A percentile compares a stretch with the other conserved stretches of the same genome.
Conservation (phyloP, 2,797 vertebrate genomes). For the Petrocephalus sullivani region DNA sequence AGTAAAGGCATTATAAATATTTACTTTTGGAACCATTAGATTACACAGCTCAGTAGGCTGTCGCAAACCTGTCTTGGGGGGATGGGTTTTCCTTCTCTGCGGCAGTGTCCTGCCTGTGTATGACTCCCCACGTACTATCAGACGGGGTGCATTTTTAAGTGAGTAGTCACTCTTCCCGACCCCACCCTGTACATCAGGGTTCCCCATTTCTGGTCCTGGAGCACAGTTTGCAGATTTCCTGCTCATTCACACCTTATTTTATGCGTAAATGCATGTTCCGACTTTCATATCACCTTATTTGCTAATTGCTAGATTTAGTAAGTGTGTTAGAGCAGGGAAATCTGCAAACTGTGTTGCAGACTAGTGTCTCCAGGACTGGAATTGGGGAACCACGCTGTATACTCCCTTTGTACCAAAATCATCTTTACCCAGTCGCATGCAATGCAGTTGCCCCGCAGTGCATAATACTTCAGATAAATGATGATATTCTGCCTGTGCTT, state of each 20-base stretch:
- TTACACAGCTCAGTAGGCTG: not conserved
- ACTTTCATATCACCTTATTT: no score
- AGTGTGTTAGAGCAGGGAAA: not conserved
- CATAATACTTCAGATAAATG: no score
- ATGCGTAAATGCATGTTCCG: no score
- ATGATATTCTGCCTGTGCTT: no score
- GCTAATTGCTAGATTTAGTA: no score
- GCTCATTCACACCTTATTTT: no score
- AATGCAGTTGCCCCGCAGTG: no score
- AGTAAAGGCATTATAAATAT: conserved; percentile 49
- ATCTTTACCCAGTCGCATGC: no score
- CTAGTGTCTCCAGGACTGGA: not conserved
- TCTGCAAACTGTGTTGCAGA: not conserved
- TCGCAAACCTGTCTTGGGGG: not conserved
- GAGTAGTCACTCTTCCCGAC: not conserved
- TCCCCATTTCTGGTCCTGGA: not conserved
- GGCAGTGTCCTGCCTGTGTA: not conserved
- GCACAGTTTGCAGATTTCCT: not conserved
- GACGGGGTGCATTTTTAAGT: not conserved
- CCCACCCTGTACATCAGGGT: not conserved
- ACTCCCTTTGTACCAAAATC: no score
- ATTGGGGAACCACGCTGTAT: no score
- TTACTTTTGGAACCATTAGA: conserved; percentile 31
- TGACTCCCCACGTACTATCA: not conserved
- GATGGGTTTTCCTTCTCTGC: not conserved